A percentile compares a stretch with the other conserved stretches of the same genome.
phyloP scores from a whole-genome alignment of 2,888 invertebrate species.

The Melolontha melolontha region DNA sequence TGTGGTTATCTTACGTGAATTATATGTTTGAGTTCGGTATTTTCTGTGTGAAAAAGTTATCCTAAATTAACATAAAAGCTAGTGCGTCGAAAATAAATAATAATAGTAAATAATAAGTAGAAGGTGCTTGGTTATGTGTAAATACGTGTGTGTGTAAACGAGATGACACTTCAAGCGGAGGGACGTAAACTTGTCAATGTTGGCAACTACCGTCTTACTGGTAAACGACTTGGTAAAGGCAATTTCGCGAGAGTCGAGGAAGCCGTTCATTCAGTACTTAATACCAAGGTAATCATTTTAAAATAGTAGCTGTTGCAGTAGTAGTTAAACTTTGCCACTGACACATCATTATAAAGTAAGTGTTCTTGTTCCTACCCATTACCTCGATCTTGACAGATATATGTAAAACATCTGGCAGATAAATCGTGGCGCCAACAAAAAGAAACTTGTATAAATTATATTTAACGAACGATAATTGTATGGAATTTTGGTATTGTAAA shows the following conservation, averaged over 20 bases:
- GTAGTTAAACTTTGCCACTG: slow-evolving; percentile 37
- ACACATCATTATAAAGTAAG: slow-evolving; percentile 41
- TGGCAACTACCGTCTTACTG: slow-evolving; percentile 80
- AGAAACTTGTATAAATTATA: slow-evolving; percentile 18
- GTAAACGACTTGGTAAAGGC: slow-evolving; percentile 78
- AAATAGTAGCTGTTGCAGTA: slow-evolving; percentile 31
- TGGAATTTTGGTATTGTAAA: slow-evolving; percentile 6
- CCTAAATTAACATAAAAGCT: slow-evolving; percentile 54
- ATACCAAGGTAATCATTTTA: slow-evolving; percentile 71
- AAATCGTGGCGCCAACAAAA: slow-evolving; percentile 19
- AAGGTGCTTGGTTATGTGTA: slow-evolving; percentile 48
- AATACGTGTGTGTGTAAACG: slow-evolving; percentile 50
- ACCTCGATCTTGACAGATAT: slow-evolving; percentile 40
- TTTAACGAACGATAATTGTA: slow-evolving; percentile 36
- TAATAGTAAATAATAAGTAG: slow-evolving; percentile 24
- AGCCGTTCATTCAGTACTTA: slow-evolving; percentile 76
- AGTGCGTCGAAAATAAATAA: slow-evolving; percentile 46
- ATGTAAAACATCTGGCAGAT: slow-evolving; percentile 32
- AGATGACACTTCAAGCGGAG: slow-evolving; percentile 56
- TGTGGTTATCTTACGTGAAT: slow-evolving; percentile 54
- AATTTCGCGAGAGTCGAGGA: slow-evolving; percentile 83
- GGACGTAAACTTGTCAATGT: slow-evolving; percentile 69
- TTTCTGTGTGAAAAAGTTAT: slow-evolving; percentile 44
- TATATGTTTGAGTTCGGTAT: slow-evolving; percentile 53
- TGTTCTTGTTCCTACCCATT: slow-evolving; percentile 38